phyloP scores from a whole-genome alignment of 2,888 invertebrate species.

The Lissonota sp. region DNA sequence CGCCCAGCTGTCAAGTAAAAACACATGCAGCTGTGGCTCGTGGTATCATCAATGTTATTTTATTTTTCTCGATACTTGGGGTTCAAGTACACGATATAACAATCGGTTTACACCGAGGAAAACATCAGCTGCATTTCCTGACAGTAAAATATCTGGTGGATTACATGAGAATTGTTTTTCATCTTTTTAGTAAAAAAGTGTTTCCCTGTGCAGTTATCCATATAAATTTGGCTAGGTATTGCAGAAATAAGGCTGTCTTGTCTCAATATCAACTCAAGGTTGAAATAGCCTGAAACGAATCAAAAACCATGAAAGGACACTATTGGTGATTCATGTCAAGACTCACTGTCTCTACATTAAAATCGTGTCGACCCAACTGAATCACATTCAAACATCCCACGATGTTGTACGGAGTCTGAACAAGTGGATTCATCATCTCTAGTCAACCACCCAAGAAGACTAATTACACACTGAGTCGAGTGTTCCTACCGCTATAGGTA shows the following conservation, averaged over 20 bases:
- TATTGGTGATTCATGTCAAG: too few species aligned
- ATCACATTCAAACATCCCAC: conserved; percentile 20
- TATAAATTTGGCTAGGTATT: too few species aligned
- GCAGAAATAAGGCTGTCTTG: too few species aligned
- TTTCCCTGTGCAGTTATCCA: too few species aligned
- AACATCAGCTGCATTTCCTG: conserved; percentile 11
- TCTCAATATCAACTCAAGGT: too few species aligned
- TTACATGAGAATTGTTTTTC: too few species aligned
- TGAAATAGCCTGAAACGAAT: too few species aligned
- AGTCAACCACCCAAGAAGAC: conserved; percentile 49
- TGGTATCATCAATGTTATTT: conserved; percentile 44
- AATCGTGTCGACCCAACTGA: conserved; percentile 8
- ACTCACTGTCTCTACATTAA: background rate
- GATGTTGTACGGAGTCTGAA: conserved; percentile 19
- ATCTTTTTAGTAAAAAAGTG: too few species aligned
- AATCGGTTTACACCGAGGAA: conserved; percentile 11
- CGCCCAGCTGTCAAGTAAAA: conserved; percentile 54
- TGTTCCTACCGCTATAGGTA: conserved; percentile 9
- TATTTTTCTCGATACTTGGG: background rate
- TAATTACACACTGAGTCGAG: conserved; percentile 48
- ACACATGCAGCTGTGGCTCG: conserved; percentile 46
- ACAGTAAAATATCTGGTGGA: too few species aligned
- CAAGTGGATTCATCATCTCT: conserved; percentile 46
- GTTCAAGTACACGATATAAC: background rate
- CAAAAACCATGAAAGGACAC: too few species aligned